Base-by-base conservation (phyloP, 2,888 invertebrate species). In the Zelleria hepariella region DNA sequence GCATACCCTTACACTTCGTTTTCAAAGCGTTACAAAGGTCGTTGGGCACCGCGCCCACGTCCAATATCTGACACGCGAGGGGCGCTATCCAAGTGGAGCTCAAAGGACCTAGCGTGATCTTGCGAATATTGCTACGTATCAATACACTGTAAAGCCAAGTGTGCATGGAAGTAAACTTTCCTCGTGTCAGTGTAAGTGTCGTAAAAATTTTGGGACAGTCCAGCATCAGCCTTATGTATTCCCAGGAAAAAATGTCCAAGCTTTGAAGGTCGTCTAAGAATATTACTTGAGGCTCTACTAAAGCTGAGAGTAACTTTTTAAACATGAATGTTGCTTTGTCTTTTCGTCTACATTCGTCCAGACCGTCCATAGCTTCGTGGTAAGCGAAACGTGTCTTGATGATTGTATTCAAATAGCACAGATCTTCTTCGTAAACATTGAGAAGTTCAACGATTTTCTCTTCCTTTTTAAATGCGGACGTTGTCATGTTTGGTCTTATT, bases 11-110 rank as follows among this genome's bases (percentile, higher is more conserved):
- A 65, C 90, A 90, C 71, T 84, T 88, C 51, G 68, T 66, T 61
- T 66, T 71, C 1, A 90, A 73, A 42, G 89, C 85, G 70, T 80
- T 77, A 61, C 90, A 86, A 58, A 93, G 73, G 60, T 89, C 86
- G 54, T 71, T 73, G 0, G 91, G 87, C 21, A 92, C 90, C 1
- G 89, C 92, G 56, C 81, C 74, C 0, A 92, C 91, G 57, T 91
- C 88, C 63, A 93, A 75, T 67, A 92, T 85, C 75, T 92, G 91
- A 64, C 93, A 93, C 26, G 91, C 90, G 26, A 93, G 75, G 25
- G 89, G 74, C 1, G 90, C 76, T 53, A 91, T 77, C 73, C 80
- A 80, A 2, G 71, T 65, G 0, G 74, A 60, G 24, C 78, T 66
- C 58, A 92, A 66, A 18, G 88, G 83, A 0, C 73, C 73, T 58